Base-by-base conservation (phyloP, 1,140 invertebrate species). In the Galleria mellonella region DNA sequence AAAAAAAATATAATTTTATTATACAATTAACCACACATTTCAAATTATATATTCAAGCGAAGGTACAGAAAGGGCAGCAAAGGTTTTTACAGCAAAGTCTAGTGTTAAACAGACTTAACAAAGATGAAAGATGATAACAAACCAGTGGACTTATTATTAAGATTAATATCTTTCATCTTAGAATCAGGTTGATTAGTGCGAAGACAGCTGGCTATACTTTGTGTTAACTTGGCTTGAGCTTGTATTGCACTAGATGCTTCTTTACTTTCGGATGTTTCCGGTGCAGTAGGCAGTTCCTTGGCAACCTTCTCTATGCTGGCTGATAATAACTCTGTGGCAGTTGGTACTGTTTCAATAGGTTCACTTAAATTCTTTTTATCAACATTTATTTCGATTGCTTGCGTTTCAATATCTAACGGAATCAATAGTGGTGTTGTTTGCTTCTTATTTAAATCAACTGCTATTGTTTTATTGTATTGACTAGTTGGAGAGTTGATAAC, bases 81-180 rank as follows among this genome's bases (percentile, higher is more conserved):
- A 23, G 17, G 17, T 23, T 23, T 23, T 23, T 3, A 23, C 2
- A 23, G 6, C 2, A 23, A 23, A 23, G 2, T 3, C 2, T 3
- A 23, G 6, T 23, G 17, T 23, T 23, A 23, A 23, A 23, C 17
- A 23, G 17, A 23, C 2, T 23, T 23, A 23, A 23, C 6, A 23
- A n/a, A 23, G 17, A 23, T 23, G 17, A 23, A 23, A 23, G 30
- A 39, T 43, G 28, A 29, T 33, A n/a, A 69, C 65, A 46, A 45
- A 83, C 79, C 79, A 68, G 71, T 58, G 53, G 61, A 52, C 39
- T 72, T 76, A 69, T 67, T 79, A 45, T 83, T 82, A 30, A 84
- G 66, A 46, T 76, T 82, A 61, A 79, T 73, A 75, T 84, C 77
- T 71, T 81, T 84, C 81, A 84, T 84, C 49, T 71, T 81, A 54